Percentiles rank a stretch among this genome's conserved stretches.
Evolutionary conservation across 2,113 vertebrate species (phyloP).

Genomic region (Melanerpes formicivorus): DNA sequence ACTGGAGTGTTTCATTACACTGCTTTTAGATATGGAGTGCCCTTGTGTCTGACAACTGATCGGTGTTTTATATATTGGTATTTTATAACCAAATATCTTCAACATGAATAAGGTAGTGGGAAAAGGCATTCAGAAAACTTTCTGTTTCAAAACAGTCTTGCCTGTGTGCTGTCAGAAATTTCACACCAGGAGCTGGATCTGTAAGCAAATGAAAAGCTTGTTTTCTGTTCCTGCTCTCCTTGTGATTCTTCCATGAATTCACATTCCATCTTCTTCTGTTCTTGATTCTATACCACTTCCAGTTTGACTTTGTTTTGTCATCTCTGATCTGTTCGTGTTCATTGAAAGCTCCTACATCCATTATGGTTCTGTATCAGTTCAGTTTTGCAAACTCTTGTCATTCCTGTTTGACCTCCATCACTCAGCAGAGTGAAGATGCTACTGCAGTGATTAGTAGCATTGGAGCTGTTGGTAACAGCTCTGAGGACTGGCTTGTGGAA

Average conservation of each 20-base stretch:
- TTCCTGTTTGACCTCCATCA: background rate
- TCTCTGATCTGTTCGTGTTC: background rate
- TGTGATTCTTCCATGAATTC: background rate
- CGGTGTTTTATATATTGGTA: background rate
- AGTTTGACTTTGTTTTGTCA: background rate
- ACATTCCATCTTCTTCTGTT: background rate
- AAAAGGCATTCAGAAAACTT: background rate
- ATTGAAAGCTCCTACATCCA: background rate
- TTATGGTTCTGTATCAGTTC: background rate
- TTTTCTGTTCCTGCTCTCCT: background rate
- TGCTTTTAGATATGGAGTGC: fast-evolving
- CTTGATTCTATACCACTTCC: background rate
- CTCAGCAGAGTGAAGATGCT: background rate
- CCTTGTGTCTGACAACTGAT: background rate
- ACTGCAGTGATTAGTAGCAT: background rate
- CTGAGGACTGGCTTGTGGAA: background rate
- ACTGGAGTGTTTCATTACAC: background rate
- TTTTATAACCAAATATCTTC: background rate
- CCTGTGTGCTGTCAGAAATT: background rate
- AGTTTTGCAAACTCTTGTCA: background rate
- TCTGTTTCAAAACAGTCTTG: background rate
- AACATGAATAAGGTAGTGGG: fast-evolving
- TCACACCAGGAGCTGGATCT: background rate
- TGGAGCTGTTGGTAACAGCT: background rate
- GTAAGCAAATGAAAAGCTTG: background rate